Evolutionary conservation across 2,113 vertebrate species (phyloP).

Genomic region (Hassar affinis): DNA sequence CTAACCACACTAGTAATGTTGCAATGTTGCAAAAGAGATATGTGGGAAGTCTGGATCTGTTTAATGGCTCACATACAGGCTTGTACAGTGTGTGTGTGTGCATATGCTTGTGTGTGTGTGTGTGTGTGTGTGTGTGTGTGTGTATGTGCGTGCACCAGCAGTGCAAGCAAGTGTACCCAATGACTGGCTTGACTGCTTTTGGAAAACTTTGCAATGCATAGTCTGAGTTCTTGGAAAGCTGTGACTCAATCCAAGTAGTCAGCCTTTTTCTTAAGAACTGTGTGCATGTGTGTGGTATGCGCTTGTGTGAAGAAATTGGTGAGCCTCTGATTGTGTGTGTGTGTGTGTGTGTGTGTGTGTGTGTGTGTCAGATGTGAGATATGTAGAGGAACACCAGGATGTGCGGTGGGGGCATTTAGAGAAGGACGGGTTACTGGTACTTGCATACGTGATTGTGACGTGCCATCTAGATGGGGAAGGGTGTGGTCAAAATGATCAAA

Average conservation of each 20-base stretch:
- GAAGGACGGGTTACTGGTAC: constrained; percentile 54
- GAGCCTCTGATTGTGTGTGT: background rate
- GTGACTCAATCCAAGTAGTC: constrained; percentile 28
- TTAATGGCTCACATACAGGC: background rate
- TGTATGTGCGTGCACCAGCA: background rate
- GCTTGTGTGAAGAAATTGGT: background rate
- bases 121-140: constrained; percentile 9
- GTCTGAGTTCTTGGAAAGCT: constrained; percentile 48
- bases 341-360: background rate
- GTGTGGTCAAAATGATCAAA: constrained; percentile 36
- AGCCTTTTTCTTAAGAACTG: constrained; percentile 45
- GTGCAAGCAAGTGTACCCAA: background rate
- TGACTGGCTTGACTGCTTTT: background rate
- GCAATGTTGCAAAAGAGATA: constrained; percentile 34
- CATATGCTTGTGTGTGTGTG: background rate
- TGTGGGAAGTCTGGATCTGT: constrained; percentile 40
- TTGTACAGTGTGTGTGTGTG: background rate
- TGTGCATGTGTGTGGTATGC: background rate
- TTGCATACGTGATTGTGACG: constrained; percentile 70
- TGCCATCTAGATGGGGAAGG: constrained; percentile 59
- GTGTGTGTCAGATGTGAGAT: background rate
- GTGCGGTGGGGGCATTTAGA: background rate
- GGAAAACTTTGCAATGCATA: constrained; percentile 6
- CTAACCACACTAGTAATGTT: constrained; percentile 6
- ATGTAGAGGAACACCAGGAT: background rate